Evolutionary conservation across 2,797 vertebrate genomes (phyloP).

Genomic region (Lagodon rhomboides): DNA sequence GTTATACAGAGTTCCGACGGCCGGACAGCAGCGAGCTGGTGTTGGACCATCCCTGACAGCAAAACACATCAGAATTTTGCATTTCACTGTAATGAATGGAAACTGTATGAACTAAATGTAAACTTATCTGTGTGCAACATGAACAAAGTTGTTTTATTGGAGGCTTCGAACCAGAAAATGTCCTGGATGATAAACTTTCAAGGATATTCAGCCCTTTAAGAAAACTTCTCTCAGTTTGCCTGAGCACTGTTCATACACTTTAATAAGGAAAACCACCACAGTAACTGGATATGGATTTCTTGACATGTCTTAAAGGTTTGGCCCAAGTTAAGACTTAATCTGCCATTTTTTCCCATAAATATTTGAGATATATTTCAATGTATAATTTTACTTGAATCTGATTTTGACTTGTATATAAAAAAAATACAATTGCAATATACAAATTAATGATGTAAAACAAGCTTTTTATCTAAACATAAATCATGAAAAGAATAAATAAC

Average conservation of each 20-base stretch:
- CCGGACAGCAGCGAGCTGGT: slow-evolving; percentile 90
- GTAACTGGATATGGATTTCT: not conserved
- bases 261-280: not conserved
- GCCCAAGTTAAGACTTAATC: not conserved
- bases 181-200: not conserved
- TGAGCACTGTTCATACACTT: not conserved
- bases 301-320: not conserved
- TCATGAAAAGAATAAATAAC: not conserved
- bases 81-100: not conserved
- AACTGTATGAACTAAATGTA: not conserved
- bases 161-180: slow-evolving; percentile 2
- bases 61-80: not conserved
- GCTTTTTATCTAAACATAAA: no score
- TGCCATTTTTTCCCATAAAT: not conserved
- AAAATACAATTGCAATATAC: no score
- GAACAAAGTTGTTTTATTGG: not conserved
- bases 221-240: not conserved
- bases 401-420: not conserved
- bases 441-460: not conserved
- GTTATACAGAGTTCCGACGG: slow-evolving; percentile 90
- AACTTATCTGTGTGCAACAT: not conserved
- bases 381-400: not conserved
- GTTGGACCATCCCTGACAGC: slow-evolving; percentile 85
- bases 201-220: not conserved
- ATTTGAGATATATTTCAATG: not conserved